These are phyloP conservation scores for Ophioninae sp. DNA, from an alignment of 2,888 invertebrate species.

Conservation along the genomic window DNA sequence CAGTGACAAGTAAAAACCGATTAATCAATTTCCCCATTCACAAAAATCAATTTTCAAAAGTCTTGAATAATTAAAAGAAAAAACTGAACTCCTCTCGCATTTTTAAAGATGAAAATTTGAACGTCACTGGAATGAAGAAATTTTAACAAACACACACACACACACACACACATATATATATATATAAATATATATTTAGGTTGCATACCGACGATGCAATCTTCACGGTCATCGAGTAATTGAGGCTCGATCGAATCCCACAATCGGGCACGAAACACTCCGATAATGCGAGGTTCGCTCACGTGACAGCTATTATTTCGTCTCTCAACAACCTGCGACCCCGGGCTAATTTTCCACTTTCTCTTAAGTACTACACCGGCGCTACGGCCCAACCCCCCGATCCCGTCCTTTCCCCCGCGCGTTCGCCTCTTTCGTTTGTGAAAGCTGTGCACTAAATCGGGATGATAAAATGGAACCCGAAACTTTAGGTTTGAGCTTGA, in stretches of 20 bases:
- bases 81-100: too few relatives aligned
- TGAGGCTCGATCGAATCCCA: background rate
- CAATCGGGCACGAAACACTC: background rate
- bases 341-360: background rate
- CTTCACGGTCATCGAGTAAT: background rate
- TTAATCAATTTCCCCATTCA: too few relatives aligned
- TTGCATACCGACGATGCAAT: too few relatives aligned
- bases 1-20: too few relatives aligned
- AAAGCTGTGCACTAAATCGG: slow-evolving; percentile 34
- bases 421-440: background rate
- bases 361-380: background rate
- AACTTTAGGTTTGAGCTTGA: slow-evolving; percentile 39
- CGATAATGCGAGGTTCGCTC: background rate
- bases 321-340: background rate
- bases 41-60: too few relatives aligned
- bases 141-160: too few relatives aligned
- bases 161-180: too few relatives aligned
- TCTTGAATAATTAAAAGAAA: too few relatives aligned
- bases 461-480: slow-evolving; percentile 44
- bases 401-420: too few relatives aligned
- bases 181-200: too few relatives aligned
- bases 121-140: too few relatives aligned
- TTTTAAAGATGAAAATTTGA: too few relatives aligned
- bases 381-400: background rate
- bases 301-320: background rate